These are phyloP conservation scores for Acromyrmex echinatior DNA, from an alignment of 1,140 invertebrate genomes.

Conservation along the genomic window DNA sequence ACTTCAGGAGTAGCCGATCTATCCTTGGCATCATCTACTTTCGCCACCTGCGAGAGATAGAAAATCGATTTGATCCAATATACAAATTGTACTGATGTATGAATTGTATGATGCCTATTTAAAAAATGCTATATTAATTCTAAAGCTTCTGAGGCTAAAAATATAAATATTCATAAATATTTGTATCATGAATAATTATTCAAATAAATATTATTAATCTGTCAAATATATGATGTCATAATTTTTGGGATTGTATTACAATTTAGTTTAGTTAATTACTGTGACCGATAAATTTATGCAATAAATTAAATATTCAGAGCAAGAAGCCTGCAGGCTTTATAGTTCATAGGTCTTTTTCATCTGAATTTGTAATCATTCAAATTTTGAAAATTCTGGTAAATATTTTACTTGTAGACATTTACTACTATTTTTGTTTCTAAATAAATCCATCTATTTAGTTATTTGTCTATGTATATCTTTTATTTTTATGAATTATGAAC, in stretches of 20 bases:
- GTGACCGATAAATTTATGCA: neutral
- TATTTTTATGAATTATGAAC: slow-evolving; percentile 2
- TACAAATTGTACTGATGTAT: neutral
- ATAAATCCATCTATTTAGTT: neutral
- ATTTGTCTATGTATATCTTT: neutral
- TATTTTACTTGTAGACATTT: slow-evolving; percentile 31
- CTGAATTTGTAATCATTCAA: neutral
- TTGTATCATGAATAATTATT: neutral
- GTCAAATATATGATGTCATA: neutral
- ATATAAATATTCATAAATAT: neutral
- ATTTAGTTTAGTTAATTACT: neutral
- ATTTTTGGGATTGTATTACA: neutral
- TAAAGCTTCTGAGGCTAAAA: neutral
- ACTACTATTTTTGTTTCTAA: slow-evolving; percentile 64
- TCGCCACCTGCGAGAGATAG: slow-evolving; percentile 67
- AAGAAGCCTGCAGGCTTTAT: neutral
- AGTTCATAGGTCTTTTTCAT: neutral
- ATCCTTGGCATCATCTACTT: slow-evolving; percentile 69
- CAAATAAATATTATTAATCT: slow-evolving; percentile 15
- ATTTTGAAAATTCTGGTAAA: neutral
- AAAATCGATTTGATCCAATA: neutral
- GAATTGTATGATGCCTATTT: neutral
- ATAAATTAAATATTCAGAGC: slow-evolving; percentile 21
- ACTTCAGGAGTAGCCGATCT: slow-evolving; percentile 81
- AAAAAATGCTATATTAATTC: neutral